Conservation (phyloP, 64 coral and sea anemone species). For the Porites australiensis region DNA sequence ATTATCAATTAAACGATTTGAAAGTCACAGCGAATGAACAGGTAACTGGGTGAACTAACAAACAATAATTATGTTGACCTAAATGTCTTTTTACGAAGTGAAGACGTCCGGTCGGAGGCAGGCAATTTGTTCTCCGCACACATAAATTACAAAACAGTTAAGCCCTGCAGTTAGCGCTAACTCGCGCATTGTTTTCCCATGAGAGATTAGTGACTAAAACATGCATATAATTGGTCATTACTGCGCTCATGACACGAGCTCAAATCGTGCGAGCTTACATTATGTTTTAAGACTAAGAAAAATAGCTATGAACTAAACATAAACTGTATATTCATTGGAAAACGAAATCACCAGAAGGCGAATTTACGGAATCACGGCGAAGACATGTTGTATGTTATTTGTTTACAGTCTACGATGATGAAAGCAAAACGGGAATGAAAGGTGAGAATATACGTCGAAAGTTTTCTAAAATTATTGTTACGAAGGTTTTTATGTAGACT, state of each 20-base stretch:
- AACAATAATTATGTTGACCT: too few species aligned
- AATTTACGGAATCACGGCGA: too few species aligned
- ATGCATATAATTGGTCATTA: not conserved
- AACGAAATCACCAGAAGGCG: not conserved
- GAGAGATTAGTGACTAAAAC: not conserved
- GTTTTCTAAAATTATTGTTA: too few species aligned
- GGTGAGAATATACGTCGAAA: not conserved
- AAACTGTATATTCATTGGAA: not conserved
- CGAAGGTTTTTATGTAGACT: too few species aligned
- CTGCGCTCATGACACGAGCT: not conserved
- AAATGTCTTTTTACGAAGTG: too few species aligned
- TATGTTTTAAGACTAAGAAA: not conserved
- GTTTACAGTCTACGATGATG: too few species aligned
- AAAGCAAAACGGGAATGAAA: not conserved
- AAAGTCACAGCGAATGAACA: too few species aligned
- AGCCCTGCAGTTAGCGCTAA: not conserved
- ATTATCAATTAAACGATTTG: too few species aligned
- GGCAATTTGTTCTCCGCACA: not conserved
- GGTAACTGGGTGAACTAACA: too few species aligned
- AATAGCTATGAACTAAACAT: not conserved
- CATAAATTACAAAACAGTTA: not conserved
- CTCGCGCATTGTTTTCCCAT: not conserved
- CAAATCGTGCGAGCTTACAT: not conserved
- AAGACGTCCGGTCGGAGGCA: too few species aligned
- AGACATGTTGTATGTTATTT: too few species aligned